These are phyloP conservation scores for Hypotaenidia philippensis DNA, from an alignment of 2,797 vertebrate species.

Conservation along the genomic window DNA sequence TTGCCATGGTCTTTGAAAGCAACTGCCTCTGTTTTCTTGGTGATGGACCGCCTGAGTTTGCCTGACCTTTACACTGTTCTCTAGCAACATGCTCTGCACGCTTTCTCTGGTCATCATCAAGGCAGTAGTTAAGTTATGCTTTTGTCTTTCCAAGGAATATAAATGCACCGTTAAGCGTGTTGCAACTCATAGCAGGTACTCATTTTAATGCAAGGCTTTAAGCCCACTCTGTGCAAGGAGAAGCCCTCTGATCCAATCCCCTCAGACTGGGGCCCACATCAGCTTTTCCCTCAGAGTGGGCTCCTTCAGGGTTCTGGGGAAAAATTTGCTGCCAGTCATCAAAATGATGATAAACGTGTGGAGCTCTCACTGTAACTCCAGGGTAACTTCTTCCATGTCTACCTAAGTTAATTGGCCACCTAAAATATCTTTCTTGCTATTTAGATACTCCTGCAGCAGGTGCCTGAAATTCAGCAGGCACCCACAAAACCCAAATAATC, in stretches of 20 bases:
- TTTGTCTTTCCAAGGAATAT: background rate
- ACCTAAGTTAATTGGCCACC: background rate
- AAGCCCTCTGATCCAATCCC: background rate
- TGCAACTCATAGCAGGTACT: background rate
- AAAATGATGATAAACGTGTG: background rate
- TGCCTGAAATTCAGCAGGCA: background rate
- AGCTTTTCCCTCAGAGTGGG: background rate
- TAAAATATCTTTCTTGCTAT: background rate
- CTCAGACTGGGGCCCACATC: background rate
- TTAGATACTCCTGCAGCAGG: background rate
- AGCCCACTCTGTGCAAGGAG: background rate
- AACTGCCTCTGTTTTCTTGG: background rate
- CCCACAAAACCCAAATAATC: background rate
- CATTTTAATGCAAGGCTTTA: background rate
- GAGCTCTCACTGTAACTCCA: background rate
- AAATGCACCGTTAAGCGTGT: background rate
- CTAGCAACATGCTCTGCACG: background rate
- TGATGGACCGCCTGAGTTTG: fast-evolving
- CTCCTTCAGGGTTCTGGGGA: background rate
- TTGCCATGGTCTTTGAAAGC: fast-evolving
- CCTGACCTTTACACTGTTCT: background rate
- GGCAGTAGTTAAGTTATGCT: background rate
- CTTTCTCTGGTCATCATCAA: constrained; percentile 8
- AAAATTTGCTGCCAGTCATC: background rate
- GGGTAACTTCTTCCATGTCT: background rate